These are phyloP conservation scores for Chrysotoxum bicinctum DNA, from an alignment of 2,888 invertebrate genomes.

Conservation along the genomic window DNA sequence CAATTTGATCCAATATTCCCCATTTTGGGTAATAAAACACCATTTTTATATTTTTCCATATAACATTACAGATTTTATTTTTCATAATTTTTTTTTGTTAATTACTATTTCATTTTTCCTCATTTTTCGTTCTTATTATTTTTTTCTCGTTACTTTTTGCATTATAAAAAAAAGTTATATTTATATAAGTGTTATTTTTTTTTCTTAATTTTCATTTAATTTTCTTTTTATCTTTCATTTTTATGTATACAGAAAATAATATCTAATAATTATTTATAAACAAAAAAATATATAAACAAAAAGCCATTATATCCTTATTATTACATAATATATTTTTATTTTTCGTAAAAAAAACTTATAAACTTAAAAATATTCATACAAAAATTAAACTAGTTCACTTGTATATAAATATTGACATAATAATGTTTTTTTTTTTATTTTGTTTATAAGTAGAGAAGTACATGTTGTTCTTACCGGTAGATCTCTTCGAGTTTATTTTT, in stretches of 20 bases:
- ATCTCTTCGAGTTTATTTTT: constrained; percentile 70
- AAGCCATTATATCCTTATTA: constrained; percentile 41
- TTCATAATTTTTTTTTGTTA: constrained; percentile 74
- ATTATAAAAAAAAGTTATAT: constrained; percentile 73
- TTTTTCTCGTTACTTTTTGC: constrained; percentile 67
- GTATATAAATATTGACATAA: constrained; percentile 54
- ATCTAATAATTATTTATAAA: constrained; percentile 43
- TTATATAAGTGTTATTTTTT: constrained; percentile 68
- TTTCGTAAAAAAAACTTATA: constrained; percentile 20
- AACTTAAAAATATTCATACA: constrained; percentile 57
- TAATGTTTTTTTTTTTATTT: constrained; percentile 18
- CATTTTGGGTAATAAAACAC: constrained; percentile 36
- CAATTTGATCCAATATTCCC: background rate
- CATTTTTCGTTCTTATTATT: constrained; percentile 34
- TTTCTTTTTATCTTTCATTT: constrained; percentile 73
- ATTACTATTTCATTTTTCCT: constrained; percentile 74
- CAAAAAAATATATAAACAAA: constrained; percentile 26
- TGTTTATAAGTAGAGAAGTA: constrained; percentile 38
- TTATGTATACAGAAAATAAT: constrained; percentile 70
- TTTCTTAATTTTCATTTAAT: constrained; percentile 69
- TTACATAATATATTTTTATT: constrained; percentile 22
- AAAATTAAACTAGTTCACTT: constrained; percentile 67
- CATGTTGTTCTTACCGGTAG: constrained; percentile 50
- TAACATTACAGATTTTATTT: constrained; percentile 79
- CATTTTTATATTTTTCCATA: constrained; percentile 77